Evolutionary conservation across 2,113 vertebrate genomes (phyloP), one percentile per base, ranked within the genome.

Genomic region (Pelvicachromis taeniatus): DNA sequence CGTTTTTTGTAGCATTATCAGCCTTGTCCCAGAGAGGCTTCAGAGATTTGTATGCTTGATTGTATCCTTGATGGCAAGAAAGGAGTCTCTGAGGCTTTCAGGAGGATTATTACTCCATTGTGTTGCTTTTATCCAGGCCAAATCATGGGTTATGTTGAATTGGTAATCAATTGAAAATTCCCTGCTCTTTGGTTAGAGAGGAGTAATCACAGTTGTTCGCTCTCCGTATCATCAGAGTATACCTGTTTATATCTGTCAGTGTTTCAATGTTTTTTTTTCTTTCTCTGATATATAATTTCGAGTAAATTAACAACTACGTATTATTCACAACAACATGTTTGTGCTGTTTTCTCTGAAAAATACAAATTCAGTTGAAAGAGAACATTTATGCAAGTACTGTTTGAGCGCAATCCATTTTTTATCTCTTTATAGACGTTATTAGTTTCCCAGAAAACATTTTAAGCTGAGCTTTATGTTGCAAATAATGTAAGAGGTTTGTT

Each of bases 101-200:
- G 80, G 77, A 38, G 77, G 87, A 93, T 90, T 81, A 93, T 92
- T 79, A 77, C 82, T 81, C 68, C 29, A 86, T 90, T 92, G 87
- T 90, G 78, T 50, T 59, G 42, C 75, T 89, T 88, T 91, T 88
- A 87, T 79, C 87, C 65, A 3, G 77, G 55, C 45, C 65, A 87
- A 91, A 91, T 87, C 54, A 78, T 78, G 81, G 78, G 73, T 88
- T 61, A 38, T 83, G 23, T 50, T 88, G 88, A 92, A 90, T 87
- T 63, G 84, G 81, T 90, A 89, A 94, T 94, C 94, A 93, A 91
- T 85, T 88, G 84, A 87, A 84, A 86, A 78, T 82, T 84, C 78
- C 82, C 31, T 56, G 75, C 88, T 45, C 77, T 82, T 80, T 83
- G 58, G 38, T 83, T 77, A 50, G 59, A 80, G 81, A 77, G 77